Percentiles rank a stretch among this genome's conserved stretches.
Evolutionary conservation across 2,888 invertebrate genomes (phyloP).

Genomic region (Caenorhabditis becei): DNA sequence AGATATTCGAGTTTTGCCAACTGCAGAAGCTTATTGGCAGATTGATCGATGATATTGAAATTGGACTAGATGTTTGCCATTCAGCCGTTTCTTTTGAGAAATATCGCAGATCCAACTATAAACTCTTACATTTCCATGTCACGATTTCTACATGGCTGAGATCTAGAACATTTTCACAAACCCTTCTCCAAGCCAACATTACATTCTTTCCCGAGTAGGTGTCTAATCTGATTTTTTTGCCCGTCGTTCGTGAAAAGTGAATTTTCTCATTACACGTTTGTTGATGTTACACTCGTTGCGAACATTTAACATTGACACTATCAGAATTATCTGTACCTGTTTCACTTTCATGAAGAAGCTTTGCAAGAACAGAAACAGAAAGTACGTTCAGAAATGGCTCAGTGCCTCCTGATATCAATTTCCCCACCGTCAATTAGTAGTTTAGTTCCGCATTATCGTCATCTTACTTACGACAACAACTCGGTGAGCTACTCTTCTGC

Average conservation of each 20-base stretch:
- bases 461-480: not conserved
- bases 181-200: not conserved
- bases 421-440: too few relatives aligned
- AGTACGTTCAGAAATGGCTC: too few relatives aligned
- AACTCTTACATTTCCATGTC: not conserved
- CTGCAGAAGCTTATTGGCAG: conserved; percentile 5
- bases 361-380: too few relatives aligned
- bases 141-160: not conserved
- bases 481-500: not conserved
- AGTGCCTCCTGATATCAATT: too few relatives aligned
- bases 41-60: conserved; percentile 17
- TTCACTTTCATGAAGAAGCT: too few relatives aligned
- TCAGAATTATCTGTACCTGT: too few relatives aligned
- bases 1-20: conserved; percentile 5
- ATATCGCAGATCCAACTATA: not conserved
- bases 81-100: not conserved
- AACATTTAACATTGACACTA: too few relatives aligned
- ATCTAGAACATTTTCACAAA: conserved; percentile 4
- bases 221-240: not conserved
- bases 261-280: not conserved
- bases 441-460: too few relatives aligned
- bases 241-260: not conserved
- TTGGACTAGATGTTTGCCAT: not conserved
- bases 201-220: not conserved
- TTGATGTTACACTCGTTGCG: too few relatives aligned